These are phyloP conservation scores for Zaprionus nigranus DNA, from an alignment of 1,140 invertebrate species.

Conservation along the genomic window DNA sequence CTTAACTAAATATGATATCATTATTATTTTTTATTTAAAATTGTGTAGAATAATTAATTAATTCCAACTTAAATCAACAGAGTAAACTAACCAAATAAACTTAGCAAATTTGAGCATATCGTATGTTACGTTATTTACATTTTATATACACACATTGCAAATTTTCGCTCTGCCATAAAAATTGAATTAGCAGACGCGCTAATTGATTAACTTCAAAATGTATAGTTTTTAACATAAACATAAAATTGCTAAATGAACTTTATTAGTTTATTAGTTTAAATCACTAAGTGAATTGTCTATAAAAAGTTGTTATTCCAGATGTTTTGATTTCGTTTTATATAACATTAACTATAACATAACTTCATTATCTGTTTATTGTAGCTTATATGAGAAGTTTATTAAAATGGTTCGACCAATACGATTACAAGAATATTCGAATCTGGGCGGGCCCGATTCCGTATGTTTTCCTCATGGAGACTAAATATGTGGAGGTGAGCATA, in stretches of 20 bases:
- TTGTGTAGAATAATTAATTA: not conserved
- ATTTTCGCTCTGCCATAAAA: not conserved
- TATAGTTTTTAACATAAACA: not conserved
- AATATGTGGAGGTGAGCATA: slow-evolving; percentile 49
- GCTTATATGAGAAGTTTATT: slow-evolving; percentile 34
- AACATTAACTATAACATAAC: not conserved
- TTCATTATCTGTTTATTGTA: slow-evolving; percentile 7
- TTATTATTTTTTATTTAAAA: not conserved
- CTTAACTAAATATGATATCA: too few species aligned
- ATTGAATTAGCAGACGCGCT: not conserved
- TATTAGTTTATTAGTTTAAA: not conserved
- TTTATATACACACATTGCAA: not conserved
- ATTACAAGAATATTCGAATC: slow-evolving; percentile 41
- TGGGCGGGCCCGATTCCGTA: slow-evolving; percentile 41
- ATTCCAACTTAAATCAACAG: not conserved
- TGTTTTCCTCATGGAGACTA: slow-evolving; percentile 31
- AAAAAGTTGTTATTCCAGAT: not conserved
- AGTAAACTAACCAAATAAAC: not conserved
- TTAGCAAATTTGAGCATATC: not conserved
- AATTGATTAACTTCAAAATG: not conserved
- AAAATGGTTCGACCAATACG: slow-evolving; percentile 21
- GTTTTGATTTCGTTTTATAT: not conserved
- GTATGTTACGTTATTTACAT: not conserved
- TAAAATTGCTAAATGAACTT: not conserved
- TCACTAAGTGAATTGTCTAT: not conserved